Conservation (phyloP, 2,888 invertebrate species). For the Tanypteryx hageni region DNA sequence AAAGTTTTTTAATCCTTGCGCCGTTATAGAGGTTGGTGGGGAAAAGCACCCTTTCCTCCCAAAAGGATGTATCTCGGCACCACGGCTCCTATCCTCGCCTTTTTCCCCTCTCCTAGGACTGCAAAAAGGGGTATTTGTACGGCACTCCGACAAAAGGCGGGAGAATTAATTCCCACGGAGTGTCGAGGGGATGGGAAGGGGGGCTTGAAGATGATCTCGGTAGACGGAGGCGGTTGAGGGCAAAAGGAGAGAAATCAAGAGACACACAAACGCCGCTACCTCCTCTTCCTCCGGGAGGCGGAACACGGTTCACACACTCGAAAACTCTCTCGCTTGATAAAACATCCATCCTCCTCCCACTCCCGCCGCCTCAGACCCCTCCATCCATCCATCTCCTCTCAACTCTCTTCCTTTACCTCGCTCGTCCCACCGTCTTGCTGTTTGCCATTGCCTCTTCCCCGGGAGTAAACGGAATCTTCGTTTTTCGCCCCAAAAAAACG, state of each 20-base stretch:
- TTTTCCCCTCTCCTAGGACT: background rate
- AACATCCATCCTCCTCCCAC: background rate
- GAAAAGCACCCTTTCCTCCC: conserved; percentile 32
- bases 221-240: background rate
- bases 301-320: background rate
- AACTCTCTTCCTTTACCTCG: no score
- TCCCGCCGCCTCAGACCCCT: background rate
- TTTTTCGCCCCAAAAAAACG: background rate
- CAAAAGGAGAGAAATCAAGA: background rate
- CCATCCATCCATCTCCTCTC: background rate
- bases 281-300: background rate
- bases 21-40: background rate
- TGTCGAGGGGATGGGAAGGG: no score
- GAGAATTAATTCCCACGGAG: conserved; percentile 20
- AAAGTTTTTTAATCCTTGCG: conserved; percentile 40
- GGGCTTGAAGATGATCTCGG: background rate
- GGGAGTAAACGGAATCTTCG: background rate
- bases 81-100: background rate
- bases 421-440: background rate
- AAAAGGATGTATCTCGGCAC: background rate
- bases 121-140: background rate
- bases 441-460: background rate
- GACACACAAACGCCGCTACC: background rate
- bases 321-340: conserved; percentile 14
- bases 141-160: background rate